A percentile compares a stretch with the other conserved stretches of the same genome.
Evolutionary conservation across 1,140 invertebrate species (phyloP).

Genomic region (Zophobas morio): DNA sequence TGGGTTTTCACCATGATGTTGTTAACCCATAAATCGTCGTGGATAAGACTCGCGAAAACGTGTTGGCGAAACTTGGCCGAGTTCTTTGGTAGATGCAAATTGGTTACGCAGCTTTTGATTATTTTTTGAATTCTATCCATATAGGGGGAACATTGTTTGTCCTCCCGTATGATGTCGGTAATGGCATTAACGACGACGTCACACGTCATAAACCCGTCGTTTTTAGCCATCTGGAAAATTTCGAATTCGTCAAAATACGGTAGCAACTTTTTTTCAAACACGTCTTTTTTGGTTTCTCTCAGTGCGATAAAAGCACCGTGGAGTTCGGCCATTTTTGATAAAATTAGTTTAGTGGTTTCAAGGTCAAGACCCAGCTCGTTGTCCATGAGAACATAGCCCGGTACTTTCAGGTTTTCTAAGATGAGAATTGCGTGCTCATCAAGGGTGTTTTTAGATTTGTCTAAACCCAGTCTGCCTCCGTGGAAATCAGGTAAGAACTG

Average conservation of each 20-base stretch:
- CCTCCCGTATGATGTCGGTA: not conserved
- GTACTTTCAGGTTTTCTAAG: constrained; percentile 69
- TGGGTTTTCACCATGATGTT: constrained; percentile 70
- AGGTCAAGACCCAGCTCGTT: constrained; percentile 67
- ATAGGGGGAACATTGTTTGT: not conserved
- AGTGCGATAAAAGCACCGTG: constrained; percentile 71
- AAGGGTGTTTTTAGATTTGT: constrained; percentile 54
- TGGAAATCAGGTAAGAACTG: constrained; percentile 69
- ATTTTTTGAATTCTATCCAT: not conserved
- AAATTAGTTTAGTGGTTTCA: constrained; percentile 66
- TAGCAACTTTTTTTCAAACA: constrained; percentile 63
- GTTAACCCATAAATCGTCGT: constrained; percentile 74
- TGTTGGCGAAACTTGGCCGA: not conserved
- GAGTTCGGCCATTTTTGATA: constrained; percentile 69
- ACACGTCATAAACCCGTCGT: not conserved
- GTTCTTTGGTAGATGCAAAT: not conserved
- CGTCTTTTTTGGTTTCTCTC: constrained; percentile 67
- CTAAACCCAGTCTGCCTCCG: constrained; percentile 66
- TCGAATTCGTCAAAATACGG: constrained; percentile 1
- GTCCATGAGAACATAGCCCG: constrained; percentile 66
- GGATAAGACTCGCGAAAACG: constrained; percentile 69
- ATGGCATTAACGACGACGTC: not conserved
- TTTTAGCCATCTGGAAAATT: not conserved
- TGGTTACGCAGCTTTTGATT: not conserved
- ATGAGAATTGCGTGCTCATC: constrained; percentile 68